These are phyloP conservation scores for Lycia hirtaria DNA, from an alignment of 2,888 invertebrate species.

Conservation along the genomic window DNA sequence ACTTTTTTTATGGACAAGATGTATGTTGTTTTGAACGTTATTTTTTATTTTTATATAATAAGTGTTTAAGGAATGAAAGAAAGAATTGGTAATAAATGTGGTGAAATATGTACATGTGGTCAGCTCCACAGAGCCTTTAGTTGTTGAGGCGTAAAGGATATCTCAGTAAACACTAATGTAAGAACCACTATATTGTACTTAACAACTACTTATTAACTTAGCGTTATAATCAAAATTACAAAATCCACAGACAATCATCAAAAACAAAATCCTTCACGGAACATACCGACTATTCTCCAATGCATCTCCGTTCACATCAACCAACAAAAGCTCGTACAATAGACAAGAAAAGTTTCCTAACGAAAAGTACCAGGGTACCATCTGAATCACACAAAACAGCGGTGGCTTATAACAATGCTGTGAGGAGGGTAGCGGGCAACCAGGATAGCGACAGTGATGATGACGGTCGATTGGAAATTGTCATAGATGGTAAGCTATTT, in stretches of 20 bases:
- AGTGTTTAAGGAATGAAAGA: no score
- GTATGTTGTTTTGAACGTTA: no score
- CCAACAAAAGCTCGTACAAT: neutral
- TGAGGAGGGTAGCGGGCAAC: neutral
- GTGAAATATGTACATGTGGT: no score
- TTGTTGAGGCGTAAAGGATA: no score
- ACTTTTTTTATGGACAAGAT: no score
- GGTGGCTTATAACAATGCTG: neutral
- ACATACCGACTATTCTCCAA: neutral
- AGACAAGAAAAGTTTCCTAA: neutral
- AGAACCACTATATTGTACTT: no score
- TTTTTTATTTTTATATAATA: no score
- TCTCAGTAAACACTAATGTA: no score
- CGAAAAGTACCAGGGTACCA: neutral
- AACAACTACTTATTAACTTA: constrained; percentile 27
- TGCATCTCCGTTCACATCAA: neutral
- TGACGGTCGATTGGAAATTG: constrained; percentile 55
- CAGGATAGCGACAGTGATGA: constrained; percentile 45
- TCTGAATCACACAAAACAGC: neutral
- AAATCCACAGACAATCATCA: neutral
- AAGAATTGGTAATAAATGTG: no score
- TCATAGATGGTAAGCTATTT: constrained; percentile 42
- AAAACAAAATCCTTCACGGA: neutral
- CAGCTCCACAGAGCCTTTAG: no score
- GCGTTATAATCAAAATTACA: neutral